Conservation (phyloP, 2,113 vertebrate species). For the Megalops atlanticus region DNA sequence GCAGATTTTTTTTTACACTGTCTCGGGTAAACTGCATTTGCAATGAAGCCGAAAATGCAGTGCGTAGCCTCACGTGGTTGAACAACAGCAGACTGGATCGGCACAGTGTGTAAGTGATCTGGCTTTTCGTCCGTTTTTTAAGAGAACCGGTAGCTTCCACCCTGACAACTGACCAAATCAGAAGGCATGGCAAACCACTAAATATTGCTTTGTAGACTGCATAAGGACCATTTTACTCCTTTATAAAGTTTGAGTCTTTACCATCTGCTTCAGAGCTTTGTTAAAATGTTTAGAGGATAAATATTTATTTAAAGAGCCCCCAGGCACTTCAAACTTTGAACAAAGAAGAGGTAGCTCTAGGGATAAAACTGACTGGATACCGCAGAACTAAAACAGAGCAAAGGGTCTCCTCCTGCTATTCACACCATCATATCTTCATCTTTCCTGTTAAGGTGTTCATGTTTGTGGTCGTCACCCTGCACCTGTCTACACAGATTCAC, state of each 20-base stretch:
- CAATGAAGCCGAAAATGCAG: too few relatives aligned
- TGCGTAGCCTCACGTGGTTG: too few relatives aligned
- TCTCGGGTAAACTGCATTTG: too few relatives aligned
- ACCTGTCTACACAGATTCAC: too few relatives aligned
- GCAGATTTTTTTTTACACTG: not conserved
- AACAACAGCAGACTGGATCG: not conserved
- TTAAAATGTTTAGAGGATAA: not conserved
- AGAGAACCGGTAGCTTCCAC: not conserved
- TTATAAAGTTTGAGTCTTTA: not conserved
- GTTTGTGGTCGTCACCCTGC: too few relatives aligned
- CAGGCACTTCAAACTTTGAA: constrained; percentile 62
- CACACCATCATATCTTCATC: too few relatives aligned
- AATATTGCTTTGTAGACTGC: constrained; percentile 18
- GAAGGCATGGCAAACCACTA: not conserved
- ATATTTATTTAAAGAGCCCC: not conserved
- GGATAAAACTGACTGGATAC: constrained; percentile 3
- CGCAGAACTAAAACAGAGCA: not conserved
- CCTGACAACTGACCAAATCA: not conserved
- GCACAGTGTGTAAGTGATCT: not conserved
- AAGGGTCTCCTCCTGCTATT: too few relatives aligned
- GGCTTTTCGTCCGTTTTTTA: not conserved
- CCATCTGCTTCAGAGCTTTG: not conserved
- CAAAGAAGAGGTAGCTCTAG: constrained; percentile 61
- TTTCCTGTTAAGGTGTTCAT: too few relatives aligned
- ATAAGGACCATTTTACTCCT: not conserved